Conservation (phyloP, 2,888 invertebrate genomes). For the Halictus quadricinctus region DNA sequence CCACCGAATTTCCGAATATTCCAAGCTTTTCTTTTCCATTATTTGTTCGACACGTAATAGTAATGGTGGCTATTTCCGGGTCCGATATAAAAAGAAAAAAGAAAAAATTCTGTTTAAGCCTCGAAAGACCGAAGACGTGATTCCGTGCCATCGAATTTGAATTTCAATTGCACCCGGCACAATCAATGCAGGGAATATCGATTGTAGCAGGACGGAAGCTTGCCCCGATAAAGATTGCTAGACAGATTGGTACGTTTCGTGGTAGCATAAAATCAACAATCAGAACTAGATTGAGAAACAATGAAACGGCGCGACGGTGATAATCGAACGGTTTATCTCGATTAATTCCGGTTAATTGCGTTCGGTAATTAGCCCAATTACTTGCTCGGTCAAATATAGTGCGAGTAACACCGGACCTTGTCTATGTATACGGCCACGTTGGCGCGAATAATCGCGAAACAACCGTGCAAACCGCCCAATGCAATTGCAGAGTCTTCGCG, state of each 20-base stretch:
- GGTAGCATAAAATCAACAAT: conserved; percentile 43
- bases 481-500: conserved; percentile 37
- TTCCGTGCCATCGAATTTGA: conserved; percentile 12
- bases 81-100: not conserved
- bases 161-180: conserved; percentile 4
- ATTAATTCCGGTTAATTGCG: conserved; percentile 76
- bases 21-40: not conserved
- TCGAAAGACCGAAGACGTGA: not conserved
- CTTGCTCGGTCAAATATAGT: conserved; percentile 51
- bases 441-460: conserved; percentile 40
- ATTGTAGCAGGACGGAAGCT: not conserved
- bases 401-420: conserved; percentile 42
- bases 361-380: conserved; percentile 72
- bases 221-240: not conserved
- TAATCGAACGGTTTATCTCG: conserved; percentile 75
- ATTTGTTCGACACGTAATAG: not conserved
- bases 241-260: not conserved
- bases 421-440: conserved; percentile 29
- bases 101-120: not conserved
- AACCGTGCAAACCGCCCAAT: conserved; percentile 24
- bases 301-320: conserved; percentile 53
- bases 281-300: conserved; percentile 49
- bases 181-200: not conserved
- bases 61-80: too few species aligned
- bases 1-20: too few species aligned